Evolutionary conservation across 2,888 invertebrate genomes (phyloP).

Genomic region (Sinopyrophorus schimmeli): DNA sequence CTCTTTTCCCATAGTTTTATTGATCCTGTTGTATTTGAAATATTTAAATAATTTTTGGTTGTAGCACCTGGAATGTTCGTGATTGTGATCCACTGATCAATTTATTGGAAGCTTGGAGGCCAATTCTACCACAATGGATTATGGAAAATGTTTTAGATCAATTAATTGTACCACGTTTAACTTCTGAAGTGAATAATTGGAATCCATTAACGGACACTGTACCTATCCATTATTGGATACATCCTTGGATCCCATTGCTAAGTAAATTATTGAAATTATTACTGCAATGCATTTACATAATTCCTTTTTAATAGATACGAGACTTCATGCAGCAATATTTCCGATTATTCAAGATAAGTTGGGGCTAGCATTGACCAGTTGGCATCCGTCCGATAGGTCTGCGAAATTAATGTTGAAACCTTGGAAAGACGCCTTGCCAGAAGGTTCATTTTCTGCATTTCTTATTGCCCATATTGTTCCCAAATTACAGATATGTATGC

Average conservation of each 20-base stretch:
- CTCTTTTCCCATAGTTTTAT: no score
- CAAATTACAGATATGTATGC: slow-evolving; percentile 75
- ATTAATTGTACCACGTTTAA: slow-evolving; percentile 74
- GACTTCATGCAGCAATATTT: slow-evolving; percentile 65
- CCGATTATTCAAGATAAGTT: slow-evolving; percentile 91
- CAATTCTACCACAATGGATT: slow-evolving; percentile 81
- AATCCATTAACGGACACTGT: slow-evolving; percentile 93
- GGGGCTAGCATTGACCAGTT: slow-evolving; percentile 83
- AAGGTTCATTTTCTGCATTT: slow-evolving; percentile 77
- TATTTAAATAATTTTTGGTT: slow-evolving; percentile 18
- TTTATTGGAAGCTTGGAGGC: slow-evolving; percentile 80
- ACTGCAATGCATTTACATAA: background rate
- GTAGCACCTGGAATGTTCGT: slow-evolving; percentile 80
- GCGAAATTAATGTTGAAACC: slow-evolving; percentile 90
- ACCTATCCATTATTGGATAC: slow-evolving; percentile 96
- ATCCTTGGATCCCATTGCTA: slow-evolving; percentile 92
- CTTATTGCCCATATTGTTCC: slow-evolving; percentile 86
- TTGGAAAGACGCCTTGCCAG: slow-evolving; percentile 71
- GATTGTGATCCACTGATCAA: slow-evolving; percentile 76
- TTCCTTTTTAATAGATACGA: slow-evolving; percentile 41
- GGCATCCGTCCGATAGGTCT: slow-evolving; percentile 95
- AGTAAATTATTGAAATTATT: slow-evolving; percentile 56
- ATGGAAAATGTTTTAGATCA: slow-evolving; percentile 80
- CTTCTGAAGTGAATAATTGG: slow-evolving; percentile 83
- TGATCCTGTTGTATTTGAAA: no score